These are phyloP conservation scores for Lochmaea capreae DNA, from an alignment of 2,888 invertebrate genomes.

Conservation along the genomic window DNA sequence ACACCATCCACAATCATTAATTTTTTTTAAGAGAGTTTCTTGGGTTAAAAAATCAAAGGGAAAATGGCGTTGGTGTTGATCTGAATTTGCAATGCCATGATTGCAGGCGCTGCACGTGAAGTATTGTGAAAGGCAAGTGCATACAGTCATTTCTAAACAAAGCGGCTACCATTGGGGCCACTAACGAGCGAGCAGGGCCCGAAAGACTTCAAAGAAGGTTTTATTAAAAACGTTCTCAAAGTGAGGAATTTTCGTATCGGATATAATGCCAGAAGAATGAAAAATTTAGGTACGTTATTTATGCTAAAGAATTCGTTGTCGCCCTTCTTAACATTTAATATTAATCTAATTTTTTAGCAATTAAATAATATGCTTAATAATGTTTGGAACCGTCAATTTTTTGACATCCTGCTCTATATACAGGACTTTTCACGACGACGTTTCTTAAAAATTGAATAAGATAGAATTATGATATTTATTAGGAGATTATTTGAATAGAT, in stretches of 20 bases:
- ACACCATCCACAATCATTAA: conserved; percentile 27
- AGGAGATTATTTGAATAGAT: no score
- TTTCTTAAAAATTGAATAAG: no score
- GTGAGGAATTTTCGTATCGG: conserved; percentile 54
- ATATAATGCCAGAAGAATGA: conserved; percentile 39
- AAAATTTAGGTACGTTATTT: conserved; percentile 40
- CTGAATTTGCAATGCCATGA: conserved; percentile 53
- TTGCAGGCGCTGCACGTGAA: conserved; percentile 58
- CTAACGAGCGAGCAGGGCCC: conserved; percentile 59
- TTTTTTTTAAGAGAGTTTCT: conserved; percentile 35
- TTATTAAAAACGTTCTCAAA: conserved; percentile 60
- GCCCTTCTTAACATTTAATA: conserved; percentile 10
- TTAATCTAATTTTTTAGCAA: conserved; percentile 16
- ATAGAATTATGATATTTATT: no score
- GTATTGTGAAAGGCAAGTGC: conserved; percentile 61
- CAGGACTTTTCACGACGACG: no score
- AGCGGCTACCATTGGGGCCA: conserved; percentile 60
- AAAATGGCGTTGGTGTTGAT: conserved; percentile 36
- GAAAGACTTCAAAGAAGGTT: conserved; percentile 62
- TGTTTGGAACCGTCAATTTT: no score
- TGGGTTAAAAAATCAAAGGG: conserved; percentile 45
- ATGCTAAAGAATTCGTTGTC: conserved; percentile 23
- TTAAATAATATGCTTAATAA: conserved; percentile 6
- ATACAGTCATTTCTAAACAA: conserved; percentile 60
- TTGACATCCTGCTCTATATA: no score